phyloP scores from a whole-genome alignment of 1,140 invertebrate species.

The Drosophila tani region DNA sequence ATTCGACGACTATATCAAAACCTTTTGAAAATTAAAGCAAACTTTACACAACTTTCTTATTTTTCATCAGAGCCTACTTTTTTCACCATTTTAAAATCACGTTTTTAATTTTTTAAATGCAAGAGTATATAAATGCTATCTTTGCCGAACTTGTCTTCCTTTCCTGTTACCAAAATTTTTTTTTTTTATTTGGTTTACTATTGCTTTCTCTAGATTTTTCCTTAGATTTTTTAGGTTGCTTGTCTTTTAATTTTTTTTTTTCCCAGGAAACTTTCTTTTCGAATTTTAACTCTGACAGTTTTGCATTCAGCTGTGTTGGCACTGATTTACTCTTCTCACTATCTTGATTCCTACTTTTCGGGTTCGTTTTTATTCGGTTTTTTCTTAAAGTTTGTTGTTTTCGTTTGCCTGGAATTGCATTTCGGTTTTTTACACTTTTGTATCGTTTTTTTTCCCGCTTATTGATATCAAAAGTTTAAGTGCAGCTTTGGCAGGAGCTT shows the following conservation, averaged over 20 bases:
- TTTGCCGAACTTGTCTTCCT: not conserved
- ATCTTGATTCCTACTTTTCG: slow-evolving; percentile 21
- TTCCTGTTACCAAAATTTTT: not conserved
- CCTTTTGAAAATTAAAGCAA: no score
- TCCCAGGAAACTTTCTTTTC: slow-evolving; percentile 32
- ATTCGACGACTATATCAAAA: no score
- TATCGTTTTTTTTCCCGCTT: slow-evolving; percentile 36
- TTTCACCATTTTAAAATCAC: not conserved
- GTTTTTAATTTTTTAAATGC: not conserved
- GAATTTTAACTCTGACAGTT: slow-evolving; percentile 36
- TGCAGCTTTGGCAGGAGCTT: slow-evolving; percentile 77
- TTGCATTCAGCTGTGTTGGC: slow-evolving; percentile 24
- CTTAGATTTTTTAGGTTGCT: not conserved
- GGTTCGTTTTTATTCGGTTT: not conserved
- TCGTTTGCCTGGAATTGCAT: slow-evolving; percentile 53
- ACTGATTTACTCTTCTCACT: slow-evolving; percentile 41
- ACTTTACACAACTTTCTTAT: no score
- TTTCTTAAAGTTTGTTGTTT: slow-evolving; percentile 40
- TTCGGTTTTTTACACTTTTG: slow-evolving; percentile 36
- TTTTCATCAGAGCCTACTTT: not conserved
- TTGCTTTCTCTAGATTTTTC: slow-evolving; percentile 2
- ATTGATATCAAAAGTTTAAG: slow-evolving; percentile 83
- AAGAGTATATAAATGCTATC: not conserved
- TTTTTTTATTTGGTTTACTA: not conserved
- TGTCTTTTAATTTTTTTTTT: not conserved